Base-by-base conservation (phyloP, 2,797 vertebrate genomes). In the Eupleurogrammus muticus region DNA sequence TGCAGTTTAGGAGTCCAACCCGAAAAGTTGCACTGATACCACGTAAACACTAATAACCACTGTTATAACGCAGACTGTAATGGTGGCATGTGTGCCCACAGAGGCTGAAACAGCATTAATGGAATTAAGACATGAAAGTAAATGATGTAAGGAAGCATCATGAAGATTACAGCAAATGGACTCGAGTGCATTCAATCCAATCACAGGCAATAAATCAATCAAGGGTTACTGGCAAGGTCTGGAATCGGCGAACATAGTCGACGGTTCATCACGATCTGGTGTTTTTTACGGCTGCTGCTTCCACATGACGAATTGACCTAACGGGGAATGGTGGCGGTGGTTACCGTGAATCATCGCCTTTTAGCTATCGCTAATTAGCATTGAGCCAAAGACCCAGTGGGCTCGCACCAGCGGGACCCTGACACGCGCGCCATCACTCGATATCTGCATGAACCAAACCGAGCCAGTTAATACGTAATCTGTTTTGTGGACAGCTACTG, bases 301-400 rank as follows among this genome's bases (percentile, higher is more conserved):
- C 60, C 49, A 65, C 76, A 82, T 83, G 67, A 72, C 71, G 40
- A 70, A 38, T 77, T 68, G 19, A 83, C 80, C 70, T 77, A n/a
- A 66, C 47, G 56, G 57, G 65, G 42, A 35, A 49, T 73, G 40
- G 34, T 5, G 0, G 20, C 67, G 67, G 70, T 42, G 38, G 61
- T 62, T 80, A 24, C 23, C 3, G 13, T 4, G 20, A 46, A 28
- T 28, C 28, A 3, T 28, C 0, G 12, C 67, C 70, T 12, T 44
- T 35, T 51, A 53, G 44, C 71, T 58, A 32, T 62, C 53, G 50
- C 28, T 44, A 57, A 81, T 78, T 77, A 64, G 66, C n/a, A 42
- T 46, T 55, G n/a, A 62, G 9, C 0, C 17, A 44, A 19, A 66
- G 59, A 79, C 62, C 76, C 48, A 35, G n/a, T 44, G 51, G 66